A percentile compares a stretch with the other conserved stretches of the same genome.
phyloP scores from a whole-genome alignment of 2,113 vertebrate species.

The Chaetops frenatus region DNA sequence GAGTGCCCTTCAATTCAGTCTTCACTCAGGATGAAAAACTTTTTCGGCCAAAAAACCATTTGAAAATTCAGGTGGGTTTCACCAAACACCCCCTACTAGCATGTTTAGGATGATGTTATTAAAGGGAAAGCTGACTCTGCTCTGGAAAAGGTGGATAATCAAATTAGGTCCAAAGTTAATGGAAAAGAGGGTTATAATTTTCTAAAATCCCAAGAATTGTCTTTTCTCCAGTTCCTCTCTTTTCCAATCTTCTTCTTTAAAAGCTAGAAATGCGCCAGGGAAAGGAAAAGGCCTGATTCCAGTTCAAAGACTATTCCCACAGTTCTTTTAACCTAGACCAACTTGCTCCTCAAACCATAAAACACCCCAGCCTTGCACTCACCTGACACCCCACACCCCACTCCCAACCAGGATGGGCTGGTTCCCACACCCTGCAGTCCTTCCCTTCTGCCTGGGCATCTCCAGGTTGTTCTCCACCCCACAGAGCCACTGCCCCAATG shows the following conservation, averaged over 20 bases:
- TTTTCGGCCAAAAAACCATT: background rate
- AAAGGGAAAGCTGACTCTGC: background rate
- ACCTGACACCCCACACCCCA: rapidly evolving
- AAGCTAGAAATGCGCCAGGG: background rate
- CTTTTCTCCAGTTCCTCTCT: background rate
- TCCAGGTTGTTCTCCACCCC: background rate
- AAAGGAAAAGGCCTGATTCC: background rate
- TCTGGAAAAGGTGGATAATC: background rate
- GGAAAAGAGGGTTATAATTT: background rate
- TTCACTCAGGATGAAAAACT: background rate
- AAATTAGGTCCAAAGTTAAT: background rate
- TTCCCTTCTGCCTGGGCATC: background rate
- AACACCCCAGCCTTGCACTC: background rate
- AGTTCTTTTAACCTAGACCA: background rate
- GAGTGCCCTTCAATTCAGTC: rapidly evolving
- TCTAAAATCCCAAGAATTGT: background rate
- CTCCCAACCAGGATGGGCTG: rapidly evolving
- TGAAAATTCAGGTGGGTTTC: background rate
- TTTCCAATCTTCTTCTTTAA: background rate
- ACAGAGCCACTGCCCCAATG: background rate
- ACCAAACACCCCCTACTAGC: background rate
- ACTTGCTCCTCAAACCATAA: background rate
- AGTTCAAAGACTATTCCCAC: background rate
- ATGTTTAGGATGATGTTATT: background rate
- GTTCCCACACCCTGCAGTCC: background rate